Evolutionary conservation across 37 sponge, comb jelly and placozoan genomes (phyloP), one percentile per base, ranked within the genome.

Genomic region (Haliclona indistincta): DNA sequence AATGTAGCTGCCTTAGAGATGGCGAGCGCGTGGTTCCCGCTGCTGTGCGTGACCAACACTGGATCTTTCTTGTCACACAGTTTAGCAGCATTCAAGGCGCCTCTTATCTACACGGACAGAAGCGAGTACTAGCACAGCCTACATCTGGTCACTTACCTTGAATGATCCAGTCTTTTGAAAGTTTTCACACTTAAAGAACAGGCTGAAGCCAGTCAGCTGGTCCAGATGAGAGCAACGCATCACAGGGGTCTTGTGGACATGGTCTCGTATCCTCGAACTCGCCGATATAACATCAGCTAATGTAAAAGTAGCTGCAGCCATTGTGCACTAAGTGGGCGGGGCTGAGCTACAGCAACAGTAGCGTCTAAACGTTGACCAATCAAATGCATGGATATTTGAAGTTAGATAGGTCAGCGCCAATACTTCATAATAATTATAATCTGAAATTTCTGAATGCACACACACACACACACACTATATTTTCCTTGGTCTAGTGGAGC

Each of bases 131-230:
- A n/a, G n/a, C n/a, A n/a, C n/a, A n/a, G n/a, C n/a, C n/a, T n/a
- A n/a, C 51, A 77, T 37, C 15, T 52, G 19, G 22, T 38, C 71
- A 47, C 79, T 2, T 38, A 94, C 84, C 67, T 94, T 90, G 66
- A 90, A 94, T 15, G 91, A 82, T 19, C 95, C 95, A n/a, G 91
- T 78, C 63, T 90, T 94, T 64, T 94, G 95, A 52, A 94, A 80
- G 65, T 78, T 82, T 68, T 94, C 95, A 69, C 91, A 90, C 43
- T 94, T 94, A 78, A 94, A 90, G 81, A 49, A 74, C 15, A 94
- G 78, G 45, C 75, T 38, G 10, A 51, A 35, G 23, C 81, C 88
- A 39, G 84, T 73, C 8, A 87, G 58, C 2, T 39, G n/a, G 71
- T 92, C 78, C 38, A 92, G 68, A 47, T 68, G 38, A 26, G 81